These are phyloP conservation scores for Pheosia tremula DNA, from an alignment of 2,888 invertebrate genomes.

Conservation along the genomic window DNA sequence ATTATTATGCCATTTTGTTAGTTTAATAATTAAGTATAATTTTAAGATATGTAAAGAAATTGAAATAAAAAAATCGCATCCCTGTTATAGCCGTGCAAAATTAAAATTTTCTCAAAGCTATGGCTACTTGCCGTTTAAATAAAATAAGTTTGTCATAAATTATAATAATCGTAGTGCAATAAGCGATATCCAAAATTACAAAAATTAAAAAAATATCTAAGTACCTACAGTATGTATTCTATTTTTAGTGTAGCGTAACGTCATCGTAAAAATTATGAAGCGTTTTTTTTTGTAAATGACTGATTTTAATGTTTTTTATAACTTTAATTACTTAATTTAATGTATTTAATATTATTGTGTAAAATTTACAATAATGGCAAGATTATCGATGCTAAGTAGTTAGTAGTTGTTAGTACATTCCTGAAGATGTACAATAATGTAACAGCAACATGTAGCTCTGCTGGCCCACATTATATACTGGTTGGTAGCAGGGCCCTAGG, in stretches of 20 bases:
- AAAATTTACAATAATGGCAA: conserved; percentile 50
- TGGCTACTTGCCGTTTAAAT: conserved; percentile 31
- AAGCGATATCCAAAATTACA: conserved; percentile 54
- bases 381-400: conserved; percentile 61
- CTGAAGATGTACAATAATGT: conserved; percentile 75
- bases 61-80: conserved; percentile 14
- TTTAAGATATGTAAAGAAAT: conserved; percentile 26
- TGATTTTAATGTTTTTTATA: conserved; percentile 67
- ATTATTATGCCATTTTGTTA: conserved; percentile 53
- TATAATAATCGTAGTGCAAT: conserved; percentile 53
- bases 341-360: conserved; percentile 54
- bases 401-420: conserved; percentile 76
- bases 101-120: conserved; percentile 17
- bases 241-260: conserved; percentile 29
- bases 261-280: conserved; percentile 57
- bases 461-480: conserved; percentile 62
- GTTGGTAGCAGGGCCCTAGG: conserved; percentile 56
- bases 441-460: conserved; percentile 46
- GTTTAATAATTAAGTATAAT: conserved; percentile 35
- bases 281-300: conserved; percentile 65
- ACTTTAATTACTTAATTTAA: conserved; percentile 58
- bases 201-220: conserved; percentile 39
- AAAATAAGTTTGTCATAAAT: conserved; percentile 28
- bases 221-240: conserved; percentile 20
- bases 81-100: conserved; percentile 17